A percentile compares a stretch with the other conserved stretches of the same genome.
Evolutionary conservation across 2,888 invertebrate species (phyloP).

Genomic region (Limnephilus lunatus): DNA sequence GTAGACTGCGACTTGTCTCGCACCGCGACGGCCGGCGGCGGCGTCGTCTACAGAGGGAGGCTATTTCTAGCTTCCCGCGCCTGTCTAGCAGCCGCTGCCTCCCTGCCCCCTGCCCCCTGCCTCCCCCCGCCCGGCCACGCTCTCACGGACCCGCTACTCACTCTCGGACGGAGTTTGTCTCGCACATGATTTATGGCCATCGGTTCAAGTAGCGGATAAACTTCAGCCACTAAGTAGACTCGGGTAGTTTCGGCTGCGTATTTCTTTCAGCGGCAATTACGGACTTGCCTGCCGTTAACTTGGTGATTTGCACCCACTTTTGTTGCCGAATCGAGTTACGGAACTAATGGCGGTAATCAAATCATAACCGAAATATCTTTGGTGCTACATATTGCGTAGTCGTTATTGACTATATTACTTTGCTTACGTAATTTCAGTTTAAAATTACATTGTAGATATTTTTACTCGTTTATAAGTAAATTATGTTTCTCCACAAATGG

Average conservation of each 20-base stretch:
- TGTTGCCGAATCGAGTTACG: neutral
- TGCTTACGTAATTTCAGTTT: neutral
- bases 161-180: constrained; percentile 18
- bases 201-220: constrained; percentile 38
- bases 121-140: constrained; percentile 2
- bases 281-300: neutral
- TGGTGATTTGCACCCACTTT: neutral
- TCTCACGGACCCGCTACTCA: neutral
- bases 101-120: neutral
- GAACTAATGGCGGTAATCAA: neutral
- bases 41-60: constrained; percentile 43
- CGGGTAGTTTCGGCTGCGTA: neutral
- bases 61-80: constrained; percentile 55
- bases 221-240: constrained; percentile 28
- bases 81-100: constrained; percentile 52
- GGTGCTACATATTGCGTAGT: neutral
- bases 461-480: neutral
- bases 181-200: constrained; percentile 24
- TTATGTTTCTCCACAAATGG: neutral
- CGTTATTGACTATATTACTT: neutral
- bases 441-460: neutral
- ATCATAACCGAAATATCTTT: neutral
- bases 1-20: neutral
- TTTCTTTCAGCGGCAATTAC: constrained; percentile 6
- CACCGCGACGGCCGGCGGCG: constrained; percentile 19